Evolutionary conservation across 2,888 invertebrate species (phyloP).

Genomic region (Nipponacmea schrenckii): DNA sequence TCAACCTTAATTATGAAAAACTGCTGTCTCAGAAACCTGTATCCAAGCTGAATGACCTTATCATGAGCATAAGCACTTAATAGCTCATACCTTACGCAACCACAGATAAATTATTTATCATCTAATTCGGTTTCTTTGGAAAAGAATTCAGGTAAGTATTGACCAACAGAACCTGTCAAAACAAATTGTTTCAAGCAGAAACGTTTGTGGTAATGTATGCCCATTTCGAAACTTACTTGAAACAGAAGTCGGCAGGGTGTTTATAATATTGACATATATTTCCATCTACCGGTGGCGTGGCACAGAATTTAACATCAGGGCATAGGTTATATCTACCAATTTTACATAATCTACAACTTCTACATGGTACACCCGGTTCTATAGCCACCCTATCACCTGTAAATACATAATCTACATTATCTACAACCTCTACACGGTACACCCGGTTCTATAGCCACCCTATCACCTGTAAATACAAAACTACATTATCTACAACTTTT

Average conservation of each 20-base stretch:
- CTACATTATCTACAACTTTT: constrained; percentile 47
- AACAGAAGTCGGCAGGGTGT: constrained; percentile 56
- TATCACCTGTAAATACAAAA: constrained; percentile 19
- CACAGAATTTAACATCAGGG: constrained; percentile 55
- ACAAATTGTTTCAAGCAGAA: too few species aligned
- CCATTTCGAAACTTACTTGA: constrained; percentile 39
- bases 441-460: neutral
- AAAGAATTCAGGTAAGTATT: too few species aligned
- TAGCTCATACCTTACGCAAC: too few species aligned
- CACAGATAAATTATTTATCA: too few species aligned
- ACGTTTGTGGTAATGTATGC: too few species aligned
- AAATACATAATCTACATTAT: neutral
- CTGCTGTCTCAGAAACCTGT: too few species aligned
- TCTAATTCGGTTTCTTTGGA: too few species aligned
- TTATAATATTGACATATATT: constrained; percentile 46
- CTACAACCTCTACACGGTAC: neutral
- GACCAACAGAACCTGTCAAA: too few species aligned
- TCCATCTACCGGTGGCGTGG: constrained; percentile 54
- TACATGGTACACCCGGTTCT: constrained; percentile 55
- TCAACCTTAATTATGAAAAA: too few species aligned
- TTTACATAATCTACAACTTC: constrained; percentile 47
- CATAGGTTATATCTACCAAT: constrained; percentile 54
- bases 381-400: constrained; percentile 55
- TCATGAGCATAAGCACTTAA: too few species aligned
- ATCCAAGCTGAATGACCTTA: too few species aligned